phyloP scores from a whole-genome alignment of 2,797 vertebrate genomes.

The Lithobates sylvaticus region DNA sequence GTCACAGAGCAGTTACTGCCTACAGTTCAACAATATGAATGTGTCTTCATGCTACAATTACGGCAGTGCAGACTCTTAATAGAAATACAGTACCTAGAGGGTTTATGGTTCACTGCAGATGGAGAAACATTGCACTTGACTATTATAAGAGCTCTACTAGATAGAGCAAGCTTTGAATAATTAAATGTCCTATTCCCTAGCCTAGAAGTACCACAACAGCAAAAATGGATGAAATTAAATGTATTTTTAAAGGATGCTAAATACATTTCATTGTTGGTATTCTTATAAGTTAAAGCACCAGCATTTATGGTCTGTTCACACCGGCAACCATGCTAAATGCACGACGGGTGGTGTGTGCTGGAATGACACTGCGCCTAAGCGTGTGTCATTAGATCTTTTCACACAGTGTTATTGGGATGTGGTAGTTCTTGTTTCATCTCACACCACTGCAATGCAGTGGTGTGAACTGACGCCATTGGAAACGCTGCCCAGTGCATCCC shows the following conservation, averaged over 20 bases:
- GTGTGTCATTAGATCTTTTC: no score
- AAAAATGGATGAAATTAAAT: neutral
- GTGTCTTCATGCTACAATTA: constrained; percentile 2
- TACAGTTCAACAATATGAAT: neutral
- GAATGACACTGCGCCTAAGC: no score
- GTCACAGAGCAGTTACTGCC: neutral
- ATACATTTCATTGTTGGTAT: no score
- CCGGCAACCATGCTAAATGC: no score
- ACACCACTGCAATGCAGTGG: no score
- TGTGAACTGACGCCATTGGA: no score
- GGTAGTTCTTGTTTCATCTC: no score
- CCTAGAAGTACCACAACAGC: constrained; percentile 4
- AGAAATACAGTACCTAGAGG: constrained; percentile 12
- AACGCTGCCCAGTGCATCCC: no score
- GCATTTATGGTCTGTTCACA: no score
- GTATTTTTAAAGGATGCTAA: neutral
- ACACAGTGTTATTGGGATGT: no score
- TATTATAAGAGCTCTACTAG: constrained; percentile 17
- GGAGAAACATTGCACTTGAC: constrained; percentile 23
- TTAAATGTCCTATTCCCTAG: constrained; percentile 22
- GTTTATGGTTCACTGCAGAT: constrained; percentile 43
- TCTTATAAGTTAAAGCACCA: no score
- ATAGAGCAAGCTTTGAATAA: constrained; percentile 30
- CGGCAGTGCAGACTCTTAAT: constrained; percentile 38
- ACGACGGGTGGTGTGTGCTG: no score